These are phyloP conservation scores for Centropus bengalensis DNA, from an alignment of 2,113 vertebrate species.

Conservation along the genomic window DNA sequence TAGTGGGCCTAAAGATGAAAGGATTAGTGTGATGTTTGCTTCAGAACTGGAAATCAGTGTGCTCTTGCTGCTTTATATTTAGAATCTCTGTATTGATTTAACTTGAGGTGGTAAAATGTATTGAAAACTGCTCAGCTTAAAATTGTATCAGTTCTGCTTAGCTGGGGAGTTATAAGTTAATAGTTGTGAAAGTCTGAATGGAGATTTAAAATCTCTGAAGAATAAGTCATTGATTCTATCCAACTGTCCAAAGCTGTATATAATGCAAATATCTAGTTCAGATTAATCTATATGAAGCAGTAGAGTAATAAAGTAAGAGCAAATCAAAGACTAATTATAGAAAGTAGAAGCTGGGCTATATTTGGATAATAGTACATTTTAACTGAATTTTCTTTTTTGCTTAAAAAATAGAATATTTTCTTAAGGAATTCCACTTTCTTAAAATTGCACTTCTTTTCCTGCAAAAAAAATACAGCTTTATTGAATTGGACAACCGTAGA, in stretches of 20 bases:
- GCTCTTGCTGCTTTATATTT: neutral
- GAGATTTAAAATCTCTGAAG: neutral
- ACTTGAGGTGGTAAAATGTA: neutral
- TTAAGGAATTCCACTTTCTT: neutral
- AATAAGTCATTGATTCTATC: slow-evolving; percentile 6
- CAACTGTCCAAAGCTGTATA: neutral
- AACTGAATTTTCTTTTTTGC: neutral
- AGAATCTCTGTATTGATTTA: neutral
- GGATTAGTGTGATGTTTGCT: neutral
- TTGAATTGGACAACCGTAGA: neutral
- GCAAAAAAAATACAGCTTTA: neutral
- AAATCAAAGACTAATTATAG: slow-evolving; percentile 27
- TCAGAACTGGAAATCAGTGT: neutral
- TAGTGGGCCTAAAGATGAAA: neutral
- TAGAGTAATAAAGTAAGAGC: slow-evolving; percentile 2
- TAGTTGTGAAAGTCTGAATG: neutral
- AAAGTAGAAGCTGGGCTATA: neutral
- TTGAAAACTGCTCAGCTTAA: neutral
- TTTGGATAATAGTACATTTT: neutral
- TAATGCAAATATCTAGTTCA: slow-evolving; percentile 9
- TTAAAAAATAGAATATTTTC: neutral
- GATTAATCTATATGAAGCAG: neutral
- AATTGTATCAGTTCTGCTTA: neutral
- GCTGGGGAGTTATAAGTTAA: neutral
- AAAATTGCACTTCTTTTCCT: neutral